Percentiles rank a stretch among this genome's conserved stretches.
These are phyloP conservation scores for Clarias pachynema DNA, from an alignment of 2,797 vertebrate genomes.

Conservation along the genomic window DNA sequence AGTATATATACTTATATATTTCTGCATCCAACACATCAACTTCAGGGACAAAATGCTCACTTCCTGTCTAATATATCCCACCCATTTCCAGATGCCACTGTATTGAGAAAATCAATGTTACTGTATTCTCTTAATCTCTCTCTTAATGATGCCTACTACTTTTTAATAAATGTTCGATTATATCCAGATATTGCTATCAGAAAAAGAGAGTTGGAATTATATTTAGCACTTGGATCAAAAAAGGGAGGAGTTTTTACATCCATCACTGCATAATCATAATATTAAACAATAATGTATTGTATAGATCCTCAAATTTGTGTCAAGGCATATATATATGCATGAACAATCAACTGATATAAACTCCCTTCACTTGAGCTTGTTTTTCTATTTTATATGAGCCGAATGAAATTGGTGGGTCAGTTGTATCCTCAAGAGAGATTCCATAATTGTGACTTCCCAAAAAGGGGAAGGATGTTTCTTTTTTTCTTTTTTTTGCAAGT, in stretches of 20 bases:
- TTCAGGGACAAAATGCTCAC: too few species aligned
- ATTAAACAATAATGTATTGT: background rate
- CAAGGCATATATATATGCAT: background rate
- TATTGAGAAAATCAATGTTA: too few species aligned
- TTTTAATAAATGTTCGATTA: background rate
- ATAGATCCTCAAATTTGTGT: background rate
- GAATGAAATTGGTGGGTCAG: constrained; percentile 31
- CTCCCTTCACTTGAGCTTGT: background rate
- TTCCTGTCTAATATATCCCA: too few species aligned
- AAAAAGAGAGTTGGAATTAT: background rate
- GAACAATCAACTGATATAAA: background rate
- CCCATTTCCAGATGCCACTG: too few species aligned
- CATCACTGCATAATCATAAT: background rate
- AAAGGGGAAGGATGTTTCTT: background rate
- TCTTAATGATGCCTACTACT: background rate
- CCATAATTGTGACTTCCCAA: constrained; percentile 32
- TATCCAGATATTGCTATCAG: background rate
- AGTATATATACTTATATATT: too few species aligned
- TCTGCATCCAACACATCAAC: too few species aligned
- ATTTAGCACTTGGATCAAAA: background rate
- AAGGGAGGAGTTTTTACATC: background rate
- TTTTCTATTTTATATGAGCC: constrained; percentile 15
- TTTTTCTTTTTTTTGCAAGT: background rate
- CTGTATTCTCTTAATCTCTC: too few species aligned
- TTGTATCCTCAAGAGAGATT: constrained; percentile 20